A percentile compares a stretch with the other conserved stretches of the same genome.
These are phyloP conservation scores for Psittacula derbiana DNA, from an alignment of 2,797 vertebrate genomes.

Conservation along the genomic window DNA sequence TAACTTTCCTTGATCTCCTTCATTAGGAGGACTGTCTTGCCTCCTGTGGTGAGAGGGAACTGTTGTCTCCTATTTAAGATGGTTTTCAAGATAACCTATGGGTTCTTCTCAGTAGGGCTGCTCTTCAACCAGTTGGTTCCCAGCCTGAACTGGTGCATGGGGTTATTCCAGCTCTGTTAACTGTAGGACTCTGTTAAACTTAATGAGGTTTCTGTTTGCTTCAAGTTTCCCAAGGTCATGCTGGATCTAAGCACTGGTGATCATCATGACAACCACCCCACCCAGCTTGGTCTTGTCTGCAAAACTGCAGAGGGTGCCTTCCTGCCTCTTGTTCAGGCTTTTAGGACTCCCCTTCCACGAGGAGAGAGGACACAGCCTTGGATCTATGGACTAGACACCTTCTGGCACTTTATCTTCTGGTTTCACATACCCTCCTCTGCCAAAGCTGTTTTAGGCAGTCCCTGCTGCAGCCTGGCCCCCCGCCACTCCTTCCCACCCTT, in stretches of 20 bases:
- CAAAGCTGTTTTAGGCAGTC: background rate
- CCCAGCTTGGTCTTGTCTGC: background rate
- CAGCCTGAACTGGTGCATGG: background rate
- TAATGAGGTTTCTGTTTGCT: background rate
- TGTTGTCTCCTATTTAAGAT: background rate
- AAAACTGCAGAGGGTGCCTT: background rate
- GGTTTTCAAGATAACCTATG: background rate
- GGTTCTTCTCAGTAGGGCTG: background rate
- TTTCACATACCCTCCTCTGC: background rate
- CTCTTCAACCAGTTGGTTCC: background rate
- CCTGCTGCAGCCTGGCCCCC: background rate
- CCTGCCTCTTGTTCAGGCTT: background rate
- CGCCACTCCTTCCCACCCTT: background rate
- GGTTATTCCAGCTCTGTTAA: background rate
- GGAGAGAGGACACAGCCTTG: background rate
- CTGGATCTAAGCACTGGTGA: background rate
- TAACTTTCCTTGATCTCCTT: background rate
- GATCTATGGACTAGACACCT: background rate
- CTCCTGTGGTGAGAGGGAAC: background rate
- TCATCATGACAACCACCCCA: background rate
- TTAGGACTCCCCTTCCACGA: background rate
- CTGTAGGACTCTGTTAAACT: background rate
- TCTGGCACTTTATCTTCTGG: background rate
- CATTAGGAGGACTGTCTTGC: rapidly evolving
- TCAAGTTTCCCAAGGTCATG: background rate